phyloP scores from a whole-genome alignment of 1,140 invertebrate genomes.

The Xylocopa sonorina region DNA sequence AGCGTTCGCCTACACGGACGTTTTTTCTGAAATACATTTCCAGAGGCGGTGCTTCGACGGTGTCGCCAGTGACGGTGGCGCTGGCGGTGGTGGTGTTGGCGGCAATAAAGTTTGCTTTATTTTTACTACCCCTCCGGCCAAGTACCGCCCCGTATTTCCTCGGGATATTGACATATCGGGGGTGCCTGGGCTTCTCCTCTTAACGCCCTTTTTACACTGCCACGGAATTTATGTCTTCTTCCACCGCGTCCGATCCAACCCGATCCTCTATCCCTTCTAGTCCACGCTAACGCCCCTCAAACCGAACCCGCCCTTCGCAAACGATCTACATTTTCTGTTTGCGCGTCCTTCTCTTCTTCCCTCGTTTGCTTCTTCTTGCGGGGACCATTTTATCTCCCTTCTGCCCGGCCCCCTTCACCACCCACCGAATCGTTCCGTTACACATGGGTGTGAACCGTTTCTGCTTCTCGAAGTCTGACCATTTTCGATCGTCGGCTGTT shows the following conservation, averaged over 20 bases:
- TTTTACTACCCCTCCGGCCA: slow-evolving; percentile 74
- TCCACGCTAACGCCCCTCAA: too few species aligned
- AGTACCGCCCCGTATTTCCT: slow-evolving; percentile 72
- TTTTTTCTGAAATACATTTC: slow-evolving; percentile 70
- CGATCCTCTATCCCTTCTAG: not conserved
- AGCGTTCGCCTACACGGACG: slow-evolving; percentile 34
- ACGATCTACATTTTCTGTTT: slow-evolving; percentile 34
- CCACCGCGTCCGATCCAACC: slow-evolving; percentile 15
- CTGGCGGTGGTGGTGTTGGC: slow-evolving; percentile 37
- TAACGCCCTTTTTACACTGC: slow-evolving; percentile 70
- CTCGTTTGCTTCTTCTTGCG: not conserved
- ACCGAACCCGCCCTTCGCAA: not conserved
- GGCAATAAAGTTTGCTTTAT: slow-evolving; percentile 77
- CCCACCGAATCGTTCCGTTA: too few species aligned
- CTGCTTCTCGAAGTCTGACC: too few species aligned
- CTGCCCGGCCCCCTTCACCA: not conserved
- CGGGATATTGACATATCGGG: slow-evolving; percentile 76
- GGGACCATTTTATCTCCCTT: not conserved
- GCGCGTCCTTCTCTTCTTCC: not conserved
- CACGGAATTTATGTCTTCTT: slow-evolving; percentile 72
- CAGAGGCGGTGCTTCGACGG: slow-evolving; percentile 20
- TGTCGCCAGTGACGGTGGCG: slow-evolving; percentile 15
- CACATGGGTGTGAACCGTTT: too few species aligned
- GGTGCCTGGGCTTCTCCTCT: slow-evolving; percentile 65
- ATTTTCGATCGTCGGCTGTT: too few species aligned